Base-by-base conservation (phyloP, 2,113 vertebrate species). In the Thunnus thynnus region DNA sequence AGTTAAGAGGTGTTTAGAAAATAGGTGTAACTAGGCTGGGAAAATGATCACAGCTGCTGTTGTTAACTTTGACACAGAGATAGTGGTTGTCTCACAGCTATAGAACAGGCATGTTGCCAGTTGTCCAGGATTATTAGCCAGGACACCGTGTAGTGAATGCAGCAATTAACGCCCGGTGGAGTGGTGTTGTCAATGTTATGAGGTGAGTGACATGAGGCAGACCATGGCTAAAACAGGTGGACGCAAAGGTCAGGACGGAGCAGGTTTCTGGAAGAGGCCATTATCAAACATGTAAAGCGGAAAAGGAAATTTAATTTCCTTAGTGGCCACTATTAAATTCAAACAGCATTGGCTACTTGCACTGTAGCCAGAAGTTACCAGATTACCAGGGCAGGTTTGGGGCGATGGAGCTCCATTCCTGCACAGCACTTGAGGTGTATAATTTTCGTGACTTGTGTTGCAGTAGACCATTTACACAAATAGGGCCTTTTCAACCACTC, bases 141-240 rank as follows among this genome's bases (percentile, higher is more conserved):
- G 87, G 77, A 88, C 84, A 73, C 56, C 36, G 71, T 86, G 85
- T 69, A 89, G 92, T 87, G 82, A 87, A 87, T 82, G 91, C 60
- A 70, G 88, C 85, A 91, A 93, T 95, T 94, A 91, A 91, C 91
- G 44, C 90, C 76, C 57, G n/a, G 41, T 58, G 20, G 22, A 71
- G 84, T 69, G 84, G 88, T 89, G 91, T 91, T 92, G 94, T 93
- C 93, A 89, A 78, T 69, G 88, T 95, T 93, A 94, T 41, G 90
- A 95, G 93, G 95, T 94, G 95, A 91, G 84, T 94, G 95, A 95
- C 86, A 91, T 78, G 92, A 91, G 88, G 91, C 94, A 94, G 94
- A 85, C 72, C 87, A 76, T 61, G 81, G 70, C 82, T 61, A 81
- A 72, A 92, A 90, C 94, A 93, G 94, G 94, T 94, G 93, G 91